Evolutionary conservation across 1,140 invertebrate species (phyloP).

Genomic region (Phymorhynchus buccinoides): DNA sequence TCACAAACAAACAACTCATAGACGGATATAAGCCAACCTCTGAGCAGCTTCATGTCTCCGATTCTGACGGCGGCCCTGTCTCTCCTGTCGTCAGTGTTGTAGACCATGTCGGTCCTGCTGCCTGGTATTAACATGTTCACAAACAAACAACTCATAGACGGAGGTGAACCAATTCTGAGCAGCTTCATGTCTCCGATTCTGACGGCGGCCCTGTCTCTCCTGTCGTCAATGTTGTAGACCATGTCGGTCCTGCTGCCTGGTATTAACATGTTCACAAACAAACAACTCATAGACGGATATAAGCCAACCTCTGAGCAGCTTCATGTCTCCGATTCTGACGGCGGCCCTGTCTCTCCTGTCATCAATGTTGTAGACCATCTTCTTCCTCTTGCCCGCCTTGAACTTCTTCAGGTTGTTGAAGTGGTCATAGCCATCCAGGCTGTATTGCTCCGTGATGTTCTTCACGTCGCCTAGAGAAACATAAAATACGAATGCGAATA

Average conservation of each 20-base stretch:
- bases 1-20: too few species aligned
- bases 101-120: too few species aligned
- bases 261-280: too few species aligned
- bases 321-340: neutral
- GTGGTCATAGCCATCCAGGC: neutral
- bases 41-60: neutral
- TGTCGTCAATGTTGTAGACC: too few species aligned
- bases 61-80: neutral
- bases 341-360: neutral
- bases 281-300: too few species aligned
- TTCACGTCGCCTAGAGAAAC: neutral
- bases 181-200: too few species aligned
- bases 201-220: too few species aligned
- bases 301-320: neutral
- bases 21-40: too few species aligned
- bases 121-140: too few species aligned
- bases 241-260: too few species aligned
- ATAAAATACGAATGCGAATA: neutral
- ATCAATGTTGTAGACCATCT: slow-evolving; percentile 24
- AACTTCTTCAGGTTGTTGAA: neutral
- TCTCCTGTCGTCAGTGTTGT: neutral
- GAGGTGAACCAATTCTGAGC: too few species aligned
- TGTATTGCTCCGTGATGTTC: neutral
- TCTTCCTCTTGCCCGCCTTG: neutral
- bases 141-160: too few species aligned